Percentiles rank a stretch among this genome's conserved stretches.
Evolutionary conservation across 2,113 vertebrate genomes (phyloP).

Genomic region (Scophthalmus maximus): DNA sequence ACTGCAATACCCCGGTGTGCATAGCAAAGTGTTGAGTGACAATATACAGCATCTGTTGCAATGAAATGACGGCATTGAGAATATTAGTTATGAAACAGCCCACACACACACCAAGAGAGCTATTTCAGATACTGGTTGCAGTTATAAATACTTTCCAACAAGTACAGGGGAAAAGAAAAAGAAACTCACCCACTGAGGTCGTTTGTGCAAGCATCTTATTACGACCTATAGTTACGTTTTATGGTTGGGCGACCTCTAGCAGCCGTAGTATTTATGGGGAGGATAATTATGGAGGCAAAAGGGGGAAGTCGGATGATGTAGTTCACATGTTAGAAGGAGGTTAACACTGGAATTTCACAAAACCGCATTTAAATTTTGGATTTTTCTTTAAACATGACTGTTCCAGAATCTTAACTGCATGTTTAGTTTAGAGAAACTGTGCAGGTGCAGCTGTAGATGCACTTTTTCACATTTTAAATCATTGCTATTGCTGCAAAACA

Average conservation of each 20-base stretch:
- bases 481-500: constrained; percentile 30
- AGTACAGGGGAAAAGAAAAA: not conserved
- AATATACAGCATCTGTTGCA: constrained; percentile 7
- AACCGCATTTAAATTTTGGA: too few relatives aligned
- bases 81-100: constrained; percentile 17
- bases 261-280: not conserved
- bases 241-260: not conserved
- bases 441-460: not conserved
- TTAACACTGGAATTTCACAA: not conserved
- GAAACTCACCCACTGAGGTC: not conserved
- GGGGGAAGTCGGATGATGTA: not conserved
- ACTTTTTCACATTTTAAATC: constrained; percentile 28
- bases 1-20: constrained; percentile 10
- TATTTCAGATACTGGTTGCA: constrained; percentile 6
- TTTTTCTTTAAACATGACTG: too few relatives aligned
- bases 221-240: not conserved
- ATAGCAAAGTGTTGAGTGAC: not conserved
- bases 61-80: constrained; percentile 4
- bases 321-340: not conserved
- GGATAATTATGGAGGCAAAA: not conserved
- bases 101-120: not conserved
- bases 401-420: too few relatives aligned
- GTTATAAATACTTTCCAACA: constrained; percentile 11
- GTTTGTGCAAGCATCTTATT: not conserved
- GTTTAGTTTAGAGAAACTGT: not conserved